Evolutionary conservation across 2,888 invertebrate genomes (phyloP).

Genomic region (Agriopis marginaria): DNA sequence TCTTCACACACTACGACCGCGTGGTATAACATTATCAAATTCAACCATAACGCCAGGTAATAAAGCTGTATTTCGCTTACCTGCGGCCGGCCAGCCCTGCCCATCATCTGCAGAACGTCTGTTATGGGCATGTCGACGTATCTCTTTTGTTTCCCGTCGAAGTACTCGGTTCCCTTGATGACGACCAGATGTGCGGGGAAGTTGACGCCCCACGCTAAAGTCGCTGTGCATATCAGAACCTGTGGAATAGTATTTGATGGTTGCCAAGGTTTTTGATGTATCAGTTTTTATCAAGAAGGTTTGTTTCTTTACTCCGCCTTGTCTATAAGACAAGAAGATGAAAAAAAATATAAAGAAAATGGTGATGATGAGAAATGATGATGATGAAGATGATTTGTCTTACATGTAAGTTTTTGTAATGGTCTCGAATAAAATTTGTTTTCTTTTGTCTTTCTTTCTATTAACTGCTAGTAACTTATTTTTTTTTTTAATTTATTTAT

Average conservation of each 20-base stretch:
- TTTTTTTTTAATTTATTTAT: too few relatives aligned
- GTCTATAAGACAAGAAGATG: too few relatives aligned
- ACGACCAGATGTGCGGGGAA: slow-evolving; percentile 99
- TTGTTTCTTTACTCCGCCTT: neutral
- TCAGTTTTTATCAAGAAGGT: neutral
- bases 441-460: too few relatives aligned
- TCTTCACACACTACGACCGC: too few relatives aligned
- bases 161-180: slow-evolving; percentile 99
- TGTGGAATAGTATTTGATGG: slow-evolving; percentile 57
- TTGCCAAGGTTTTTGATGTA: neutral
- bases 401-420: too few relatives aligned
- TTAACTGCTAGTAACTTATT: too few relatives aligned
- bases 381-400: too few relatives aligned
- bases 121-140: slow-evolving; percentile 99
- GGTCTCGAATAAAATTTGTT: too few relatives aligned
- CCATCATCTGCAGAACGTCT: slow-evolving; percentile 99
- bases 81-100: slow-evolving; percentile 97
- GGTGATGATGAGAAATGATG: too few relatives aligned
- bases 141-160: slow-evolving; percentile 97
- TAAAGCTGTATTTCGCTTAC: slow-evolving; percentile 49
- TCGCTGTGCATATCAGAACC: slow-evolving; percentile 98
- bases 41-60: neutral
- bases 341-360: too few relatives aligned
- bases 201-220: slow-evolving; percentile 99
- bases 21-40: neutral